Conservation (phyloP, 2,888 invertebrate species). For the Troides aeacus region DNA sequence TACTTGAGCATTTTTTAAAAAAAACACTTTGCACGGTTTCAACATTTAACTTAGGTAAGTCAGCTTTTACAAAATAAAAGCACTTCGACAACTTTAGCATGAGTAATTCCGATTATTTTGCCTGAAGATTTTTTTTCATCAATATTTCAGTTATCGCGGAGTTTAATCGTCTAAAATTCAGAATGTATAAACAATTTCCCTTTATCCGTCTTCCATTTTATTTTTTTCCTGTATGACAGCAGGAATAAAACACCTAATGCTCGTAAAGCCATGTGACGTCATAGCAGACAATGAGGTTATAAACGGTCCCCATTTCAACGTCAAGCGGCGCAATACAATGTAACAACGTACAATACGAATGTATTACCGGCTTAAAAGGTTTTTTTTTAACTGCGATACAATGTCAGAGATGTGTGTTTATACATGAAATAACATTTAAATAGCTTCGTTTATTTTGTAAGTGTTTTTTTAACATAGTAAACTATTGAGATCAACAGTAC, state of each 20-base stretch:
- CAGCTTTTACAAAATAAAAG: too few relatives aligned
- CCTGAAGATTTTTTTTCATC: neutral
- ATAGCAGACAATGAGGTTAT: neutral
- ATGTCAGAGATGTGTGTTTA: too few relatives aligned
- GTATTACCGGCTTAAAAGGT: slow-evolving; percentile 3
- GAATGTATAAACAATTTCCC: slow-evolving; percentile 1
- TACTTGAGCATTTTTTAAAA: neutral
- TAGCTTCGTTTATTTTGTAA: too few relatives aligned
- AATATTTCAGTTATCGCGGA: neutral
- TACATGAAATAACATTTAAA: too few relatives aligned
- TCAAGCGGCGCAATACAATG: slow-evolving; percentile 1
- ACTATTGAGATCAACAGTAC: too few relatives aligned
- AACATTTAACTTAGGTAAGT: too few relatives aligned
- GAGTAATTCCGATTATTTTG: neutral
- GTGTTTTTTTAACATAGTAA: too few relatives aligned
- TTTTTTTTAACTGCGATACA: neutral
- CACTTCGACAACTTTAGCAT: neutral
- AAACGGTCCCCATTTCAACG: slow-evolving; percentile 2
- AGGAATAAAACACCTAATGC: neutral
- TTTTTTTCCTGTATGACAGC: slow-evolving; percentile 1
- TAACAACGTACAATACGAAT: slow-evolving; percentile 2
- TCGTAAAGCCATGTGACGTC: slow-evolving; percentile 1
- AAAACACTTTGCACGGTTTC: too few relatives aligned
- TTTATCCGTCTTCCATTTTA: neutral
- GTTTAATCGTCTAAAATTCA: neutral